These are phyloP conservation scores for Caenorhabditis macrosperma DNA, from an alignment of 2,888 invertebrate species.

Conservation along the genomic window DNA sequence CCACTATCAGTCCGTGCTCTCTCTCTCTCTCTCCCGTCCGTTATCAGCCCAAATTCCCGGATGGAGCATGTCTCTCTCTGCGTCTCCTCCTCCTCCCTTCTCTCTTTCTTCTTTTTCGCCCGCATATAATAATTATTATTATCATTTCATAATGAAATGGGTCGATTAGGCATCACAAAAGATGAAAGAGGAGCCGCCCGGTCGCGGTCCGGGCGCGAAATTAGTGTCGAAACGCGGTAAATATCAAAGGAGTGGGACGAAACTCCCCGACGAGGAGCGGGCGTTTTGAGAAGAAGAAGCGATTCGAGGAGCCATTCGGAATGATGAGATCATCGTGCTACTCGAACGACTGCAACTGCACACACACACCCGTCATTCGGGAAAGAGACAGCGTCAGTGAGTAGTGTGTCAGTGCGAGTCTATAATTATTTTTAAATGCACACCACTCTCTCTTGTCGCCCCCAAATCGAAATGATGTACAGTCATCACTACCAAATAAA, in stretches of 20 bases:
- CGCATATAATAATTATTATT: conserved; percentile 22
- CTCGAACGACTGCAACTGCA: conserved; percentile 15
- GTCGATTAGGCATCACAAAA: conserved; percentile 28
- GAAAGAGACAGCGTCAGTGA: conserved; percentile 2
- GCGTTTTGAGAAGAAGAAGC: conserved; percentile 1
- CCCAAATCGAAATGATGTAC: conserved; percentile 24
- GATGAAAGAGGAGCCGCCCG: conserved; percentile 38
- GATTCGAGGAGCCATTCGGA: conserved; percentile 13
- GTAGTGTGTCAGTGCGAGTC: background rate
- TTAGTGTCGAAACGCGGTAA: conserved; percentile 37
- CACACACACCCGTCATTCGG: background rate
- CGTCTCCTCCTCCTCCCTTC: background rate
- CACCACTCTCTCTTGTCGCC: background rate
- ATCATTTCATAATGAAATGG: conserved; percentile 34
- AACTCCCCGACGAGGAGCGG: background rate
- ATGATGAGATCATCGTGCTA: conserved; percentile 6
- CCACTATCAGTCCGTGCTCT: background rate
- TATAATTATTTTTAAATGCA: conserved; percentile 34
- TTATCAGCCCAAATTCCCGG: conserved; percentile 11
- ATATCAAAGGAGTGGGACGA: conserved; percentile 31
- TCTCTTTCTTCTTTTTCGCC: conserved; percentile 8
- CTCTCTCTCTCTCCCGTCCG: no score
- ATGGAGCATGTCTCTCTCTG: background rate
- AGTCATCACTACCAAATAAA: conserved; percentile 25
- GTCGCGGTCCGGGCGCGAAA: conserved; percentile 32